Evolutionary conservation across 2,888 invertebrate genomes (phyloP), one percentile per base, ranked within the genome.

Genomic region (Caenorhabditis sp.): DNA sequence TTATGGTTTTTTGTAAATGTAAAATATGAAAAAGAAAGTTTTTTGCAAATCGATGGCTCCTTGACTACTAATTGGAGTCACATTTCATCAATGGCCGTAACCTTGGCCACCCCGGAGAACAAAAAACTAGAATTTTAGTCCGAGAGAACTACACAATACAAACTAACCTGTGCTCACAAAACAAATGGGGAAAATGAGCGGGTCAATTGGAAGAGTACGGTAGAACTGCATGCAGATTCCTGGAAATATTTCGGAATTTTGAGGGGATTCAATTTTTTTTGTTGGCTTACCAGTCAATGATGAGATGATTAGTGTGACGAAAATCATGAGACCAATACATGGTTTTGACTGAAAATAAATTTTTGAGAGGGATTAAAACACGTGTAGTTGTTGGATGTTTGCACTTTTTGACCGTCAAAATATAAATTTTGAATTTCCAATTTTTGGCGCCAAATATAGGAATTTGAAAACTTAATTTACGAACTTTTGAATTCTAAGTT

Each of bases 161-260:
- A 8, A 36, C 36, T 36, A 6, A 69, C 74, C 74, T 36, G 69
- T 69, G 5, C 66, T 66, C 10, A 74, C 69, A 31, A 74, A 74
- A 55, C 69, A 69, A 23, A 69, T 67, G 1, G 74, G 74, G 62
- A 62, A 74, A 37, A 69, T 66, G n/a, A 74, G 54, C 36, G 74
- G 74, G 55, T 74, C 74, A 43, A 74, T 58, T 1, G 74, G 66
- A 57, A 64, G 60, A 58, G 66, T 60, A 36, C 66, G 63, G 64
- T 74, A 74, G 69, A 74, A 74, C 49, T 74, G 74, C 74, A 74
- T 69, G 3, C 66, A 62, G 19, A 69, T 31, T 24, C 66, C 74
- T 74, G 74, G n/a, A 74, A 72, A 10, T 14, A 26, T 37, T 21
- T 58, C 63, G 63, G 31, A 69, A 67, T 21, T 24, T 12, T 36